phyloP scores from a whole-genome alignment of 2,797 vertebrate genomes.

The Pipistrellus nathusii region DNA sequence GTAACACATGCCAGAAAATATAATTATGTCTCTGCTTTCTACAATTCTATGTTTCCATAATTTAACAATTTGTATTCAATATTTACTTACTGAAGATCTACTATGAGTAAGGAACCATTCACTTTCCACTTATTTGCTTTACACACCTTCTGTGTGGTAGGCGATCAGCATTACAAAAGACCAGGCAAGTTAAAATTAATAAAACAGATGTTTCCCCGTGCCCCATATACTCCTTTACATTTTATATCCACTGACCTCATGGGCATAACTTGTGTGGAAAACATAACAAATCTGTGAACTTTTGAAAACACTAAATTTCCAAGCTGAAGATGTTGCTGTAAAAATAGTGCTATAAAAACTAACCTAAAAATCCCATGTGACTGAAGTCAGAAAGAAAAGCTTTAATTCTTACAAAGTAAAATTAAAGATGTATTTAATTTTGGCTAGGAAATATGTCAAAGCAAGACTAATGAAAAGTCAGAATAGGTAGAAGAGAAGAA shows the following conservation, averaged over 20 bases:
- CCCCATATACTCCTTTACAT: not conserved
- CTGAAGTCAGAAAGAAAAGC: conserved; percentile 8
- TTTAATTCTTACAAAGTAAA: conserved; percentile 4
- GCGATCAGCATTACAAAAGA: not conserved
- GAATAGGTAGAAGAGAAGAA: not conserved
- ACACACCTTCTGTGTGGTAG: not conserved
- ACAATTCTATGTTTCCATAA: conserved; percentile 19
- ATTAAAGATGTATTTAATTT: not conserved
- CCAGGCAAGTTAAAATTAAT: not conserved
- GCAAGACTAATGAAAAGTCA: not conserved
- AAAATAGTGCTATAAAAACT: conserved; percentile 1
- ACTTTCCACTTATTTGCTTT: not conserved
- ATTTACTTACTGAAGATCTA: not conserved
- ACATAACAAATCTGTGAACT: not conserved
- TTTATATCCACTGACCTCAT: conserved; percentile 3
- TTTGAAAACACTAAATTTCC: conserved; percentile 30
- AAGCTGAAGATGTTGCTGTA: not conserved
- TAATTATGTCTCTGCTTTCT: not conserved
- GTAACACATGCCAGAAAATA: not conserved
- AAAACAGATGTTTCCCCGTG: not conserved
- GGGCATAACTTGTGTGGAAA: not conserved
- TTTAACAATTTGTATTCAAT: not conserved
- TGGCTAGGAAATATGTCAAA: not conserved
- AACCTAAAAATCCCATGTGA: conserved; percentile 5
- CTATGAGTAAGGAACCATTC: not conserved